Evolutionary conservation across 2,888 invertebrate genomes (phyloP).

Genomic region (Petrolisthes cinctipes): DNA sequence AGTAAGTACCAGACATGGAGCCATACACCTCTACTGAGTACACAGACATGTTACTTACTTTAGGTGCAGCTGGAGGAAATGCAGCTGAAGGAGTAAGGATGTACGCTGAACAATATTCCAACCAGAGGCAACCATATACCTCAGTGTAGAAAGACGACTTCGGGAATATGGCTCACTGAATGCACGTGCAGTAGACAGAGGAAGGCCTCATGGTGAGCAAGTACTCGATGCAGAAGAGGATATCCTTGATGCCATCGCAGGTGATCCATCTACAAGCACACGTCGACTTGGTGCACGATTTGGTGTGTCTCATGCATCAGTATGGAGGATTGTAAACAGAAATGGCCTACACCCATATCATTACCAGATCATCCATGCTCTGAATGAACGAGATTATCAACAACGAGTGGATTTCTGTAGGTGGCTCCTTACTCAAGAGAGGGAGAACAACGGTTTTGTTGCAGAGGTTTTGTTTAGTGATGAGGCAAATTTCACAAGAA

Average conservation of each 20-base stretch:
- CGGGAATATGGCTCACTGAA: no score
- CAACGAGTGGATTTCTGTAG: neutral
- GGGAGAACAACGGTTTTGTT: neutral
- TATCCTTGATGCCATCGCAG: no score
- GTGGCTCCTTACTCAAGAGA: neutral
- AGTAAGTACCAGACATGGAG: constrained; percentile 6
- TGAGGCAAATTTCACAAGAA: constrained; percentile 3
- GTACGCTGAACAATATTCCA: neutral
- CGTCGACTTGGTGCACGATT: neutral
- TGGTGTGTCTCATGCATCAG: neutral
- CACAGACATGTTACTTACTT: constrained; percentile 16
- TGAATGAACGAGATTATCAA: constrained; percentile 3
- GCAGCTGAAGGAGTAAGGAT: constrained; percentile 9
- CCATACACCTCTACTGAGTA: constrained; percentile 1
- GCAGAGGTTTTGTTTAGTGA: neutral
- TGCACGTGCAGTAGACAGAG: no score
- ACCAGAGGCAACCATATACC: no score
- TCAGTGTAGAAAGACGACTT: no score
- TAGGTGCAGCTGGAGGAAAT: constrained; percentile 11
- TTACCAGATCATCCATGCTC: neutral
- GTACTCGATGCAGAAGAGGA: no score
- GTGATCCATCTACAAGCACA: no score
- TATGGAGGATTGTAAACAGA: constrained; percentile 12
- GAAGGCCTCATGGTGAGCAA: no score
- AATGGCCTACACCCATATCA: neutral